Conservation (phyloP, 1,140 invertebrate genomes). For the Ceratosolen fusciceps region DNA sequence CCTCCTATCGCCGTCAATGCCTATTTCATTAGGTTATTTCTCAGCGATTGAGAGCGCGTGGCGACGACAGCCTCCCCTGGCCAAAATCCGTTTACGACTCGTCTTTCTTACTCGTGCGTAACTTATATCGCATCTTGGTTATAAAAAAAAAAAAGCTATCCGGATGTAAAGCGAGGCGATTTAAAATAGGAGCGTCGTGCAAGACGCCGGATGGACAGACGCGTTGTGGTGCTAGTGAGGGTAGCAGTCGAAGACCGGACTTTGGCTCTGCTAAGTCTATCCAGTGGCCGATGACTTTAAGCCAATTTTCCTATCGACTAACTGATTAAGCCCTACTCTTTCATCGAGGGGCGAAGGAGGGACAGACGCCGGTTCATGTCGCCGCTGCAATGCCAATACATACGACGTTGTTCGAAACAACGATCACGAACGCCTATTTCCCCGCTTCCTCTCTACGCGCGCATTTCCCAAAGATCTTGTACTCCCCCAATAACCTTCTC, state of each 20-base stretch:
- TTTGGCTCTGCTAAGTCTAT: constrained; percentile 57
- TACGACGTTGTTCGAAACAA: neutral
- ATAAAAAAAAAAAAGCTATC: too few species aligned
- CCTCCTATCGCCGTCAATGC: too few species aligned
- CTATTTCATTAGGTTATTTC: too few species aligned
- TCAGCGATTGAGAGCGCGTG: too few species aligned
- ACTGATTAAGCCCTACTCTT: constrained; percentile 71
- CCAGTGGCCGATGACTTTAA: constrained; percentile 59
- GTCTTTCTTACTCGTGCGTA: too few species aligned
- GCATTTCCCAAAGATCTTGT: too few species aligned
- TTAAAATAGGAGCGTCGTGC: too few species aligned
- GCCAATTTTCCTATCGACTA: constrained; percentile 73
- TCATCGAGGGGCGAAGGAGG: constrained; percentile 48
- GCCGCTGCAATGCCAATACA: neutral
- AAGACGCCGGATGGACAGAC: too few species aligned
- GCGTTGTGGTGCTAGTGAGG: neutral
- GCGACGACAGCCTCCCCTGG: neutral
- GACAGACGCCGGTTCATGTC: too few species aligned
- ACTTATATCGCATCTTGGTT: neutral
- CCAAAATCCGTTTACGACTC: neutral
- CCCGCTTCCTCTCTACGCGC: too few species aligned
- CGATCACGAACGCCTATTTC: neutral
- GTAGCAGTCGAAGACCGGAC: neutral
- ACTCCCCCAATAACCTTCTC: too few species aligned
- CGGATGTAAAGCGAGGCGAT: too few species aligned